Conservation (phyloP, 2,888 invertebrate genomes). For the Epiblema foenella region DNA sequence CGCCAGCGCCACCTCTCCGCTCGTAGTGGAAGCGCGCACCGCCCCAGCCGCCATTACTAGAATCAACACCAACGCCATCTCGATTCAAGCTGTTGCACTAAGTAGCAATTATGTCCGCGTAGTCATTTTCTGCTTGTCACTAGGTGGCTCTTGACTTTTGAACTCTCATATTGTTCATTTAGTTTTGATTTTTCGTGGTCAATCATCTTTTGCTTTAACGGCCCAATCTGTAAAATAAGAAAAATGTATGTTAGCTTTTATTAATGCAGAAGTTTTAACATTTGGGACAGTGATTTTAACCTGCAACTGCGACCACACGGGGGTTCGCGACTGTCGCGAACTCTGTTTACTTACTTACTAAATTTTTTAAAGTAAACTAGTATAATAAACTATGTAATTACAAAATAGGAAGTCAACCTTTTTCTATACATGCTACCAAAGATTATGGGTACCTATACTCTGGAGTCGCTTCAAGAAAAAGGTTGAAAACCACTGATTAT, state of each 20-base stretch:
- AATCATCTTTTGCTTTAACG: slow-evolving; percentile 11
- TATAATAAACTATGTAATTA: too few species aligned
- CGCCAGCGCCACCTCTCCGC: slow-evolving; percentile 73
- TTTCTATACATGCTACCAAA: too few species aligned
- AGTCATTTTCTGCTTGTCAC: slow-evolving; percentile 27
- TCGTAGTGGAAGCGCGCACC: slow-evolving; percentile 53
- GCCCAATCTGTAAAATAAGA: slow-evolving; percentile 26
- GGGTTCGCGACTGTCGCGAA: too few species aligned
- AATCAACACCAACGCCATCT: slow-evolving; percentile 70
- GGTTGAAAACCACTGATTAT: too few species aligned
- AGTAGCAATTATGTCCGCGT: background rate
- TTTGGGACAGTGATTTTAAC: background rate
- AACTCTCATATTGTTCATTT: slow-evolving; percentile 6
- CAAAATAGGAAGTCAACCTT: background rate
- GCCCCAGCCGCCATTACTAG: slow-evolving; percentile 53
- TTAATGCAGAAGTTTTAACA: background rate
- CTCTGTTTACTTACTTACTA: too few species aligned
- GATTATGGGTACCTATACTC: too few species aligned
- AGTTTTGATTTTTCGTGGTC: slow-evolving; percentile 18
- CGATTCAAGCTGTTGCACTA: slow-evolving; percentile 34
- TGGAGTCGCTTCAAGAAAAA: too few species aligned
- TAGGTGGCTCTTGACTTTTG: slow-evolving; percentile 29
- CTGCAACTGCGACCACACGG: too few species aligned
- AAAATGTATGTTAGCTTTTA: background rate
- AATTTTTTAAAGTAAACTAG: too few species aligned